phyloP scores from a whole-genome alignment of 2,113 vertebrate species.

The Melanocharis versteri region DNA sequence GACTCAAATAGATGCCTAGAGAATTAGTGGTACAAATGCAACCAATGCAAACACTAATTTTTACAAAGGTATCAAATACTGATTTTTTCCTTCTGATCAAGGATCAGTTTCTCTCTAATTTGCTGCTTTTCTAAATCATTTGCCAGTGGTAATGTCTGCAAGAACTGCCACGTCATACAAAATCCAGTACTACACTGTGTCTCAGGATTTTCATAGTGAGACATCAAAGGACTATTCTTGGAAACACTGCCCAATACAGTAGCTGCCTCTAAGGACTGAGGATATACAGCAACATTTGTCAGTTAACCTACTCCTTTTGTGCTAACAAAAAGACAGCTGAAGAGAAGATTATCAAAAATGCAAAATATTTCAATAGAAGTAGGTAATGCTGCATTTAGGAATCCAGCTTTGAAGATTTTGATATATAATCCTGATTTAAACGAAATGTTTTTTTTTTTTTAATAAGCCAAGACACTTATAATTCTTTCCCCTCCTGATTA shows the following conservation, averaged over 20 bases:
- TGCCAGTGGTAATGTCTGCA: background rate
- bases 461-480: background rate
- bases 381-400: background rate
- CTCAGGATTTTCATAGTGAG: background rate
- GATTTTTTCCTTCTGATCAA: background rate
- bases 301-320: background rate
- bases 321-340: background rate
- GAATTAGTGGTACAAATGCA: background rate
- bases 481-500: background rate
- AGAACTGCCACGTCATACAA: background rate
- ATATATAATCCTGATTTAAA: background rate
- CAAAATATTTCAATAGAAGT: background rate
- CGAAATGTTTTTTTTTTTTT: background rate
- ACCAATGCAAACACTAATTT: background rate
- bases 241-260: background rate
- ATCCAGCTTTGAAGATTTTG: background rate
- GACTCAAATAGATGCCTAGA: background rate
- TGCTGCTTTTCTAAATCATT: background rate
- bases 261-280: background rate
- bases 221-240: constrained; percentile 1
- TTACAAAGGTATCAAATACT: background rate
- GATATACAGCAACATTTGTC: background rate
- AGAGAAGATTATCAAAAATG: background rate
- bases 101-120: background rate
- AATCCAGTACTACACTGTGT: background rate